Evolutionary conservation across 2,797 vertebrate species (phyloP), one percentile per base, ranked within the genome.

Genomic region (Muraenolepis orangiensis): DNA sequence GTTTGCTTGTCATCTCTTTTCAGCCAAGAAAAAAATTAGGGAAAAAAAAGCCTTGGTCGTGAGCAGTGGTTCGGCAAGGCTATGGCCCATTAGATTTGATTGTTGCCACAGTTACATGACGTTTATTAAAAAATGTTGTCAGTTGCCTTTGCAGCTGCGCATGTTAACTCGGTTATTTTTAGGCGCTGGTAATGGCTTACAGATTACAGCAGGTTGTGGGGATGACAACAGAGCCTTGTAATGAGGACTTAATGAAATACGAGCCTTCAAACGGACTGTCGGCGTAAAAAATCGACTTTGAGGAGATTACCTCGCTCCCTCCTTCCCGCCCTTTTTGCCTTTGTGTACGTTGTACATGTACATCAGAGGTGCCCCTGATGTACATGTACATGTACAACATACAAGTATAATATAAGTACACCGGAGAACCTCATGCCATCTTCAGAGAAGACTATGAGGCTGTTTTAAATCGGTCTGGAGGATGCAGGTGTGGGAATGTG

Each of bases 231-330:
- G 46, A 57, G 78, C 74, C 77, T 82, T 68, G 29, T 87, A 89
- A 86, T 89, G 73, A 81, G 79, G 72, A 88, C 82, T 87, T 86
- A 85, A 88, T 89, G 86, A 87, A 88, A 87, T 83, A 85, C 76
- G 78, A 80, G 77, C 80, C 81, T 82, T 87, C 84, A 86, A 69
- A 84, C 57, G 51, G 76, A 40, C 73, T 85, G 80, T 78, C 73
- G 75, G 78, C 80, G 76, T 78, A 78, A 76, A n/a, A 76, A 66
- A 76, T 76, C 69, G 23, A 64, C 66, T 72, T 69, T 74, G 28
- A 12, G 6, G 40, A 5, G 40, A 10, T n/a, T 70, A 18, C 40
- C 29, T 51, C 18, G 28, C 29, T 23, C 46, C 26, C 26, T 42
- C 69, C 40, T 61, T 23, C 32, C 34, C 18, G 69, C 16, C 64